A percentile compares a stretch with the other conserved stretches of the same genome.
phyloP scores from a whole-genome alignment of 1,140 invertebrate species.

The Triops longicaudatus region DNA sequence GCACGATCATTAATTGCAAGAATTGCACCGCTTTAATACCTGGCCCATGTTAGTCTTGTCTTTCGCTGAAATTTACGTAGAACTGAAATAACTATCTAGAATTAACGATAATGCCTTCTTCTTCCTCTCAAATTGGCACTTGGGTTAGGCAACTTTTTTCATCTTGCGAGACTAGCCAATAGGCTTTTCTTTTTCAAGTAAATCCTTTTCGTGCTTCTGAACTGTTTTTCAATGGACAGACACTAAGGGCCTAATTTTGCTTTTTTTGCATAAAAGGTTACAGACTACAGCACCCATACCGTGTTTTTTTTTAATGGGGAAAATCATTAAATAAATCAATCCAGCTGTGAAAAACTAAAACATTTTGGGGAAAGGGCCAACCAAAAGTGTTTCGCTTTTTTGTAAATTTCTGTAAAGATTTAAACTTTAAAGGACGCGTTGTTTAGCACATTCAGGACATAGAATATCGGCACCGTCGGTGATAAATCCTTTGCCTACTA shows the following conservation, averaged over 20 bases:
- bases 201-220: background rate
- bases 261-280: no score
- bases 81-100: background rate
- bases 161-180: background rate
- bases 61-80: background rate
- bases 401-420: background rate
- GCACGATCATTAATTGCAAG: background rate
- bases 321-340: slow-evolving; percentile 1
- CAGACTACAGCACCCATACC: background rate
- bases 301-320: background rate
- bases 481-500: slow-evolving; percentile 98
- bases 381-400: background rate
- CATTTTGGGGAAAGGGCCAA: background rate
- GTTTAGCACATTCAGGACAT: slow-evolving; percentile 97
- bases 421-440: slow-evolving; percentile 71
- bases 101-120: background rate
- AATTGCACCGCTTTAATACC: background rate
- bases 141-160: background rate
- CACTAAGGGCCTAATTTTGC: no score
- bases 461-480: slow-evolving; percentile 94
- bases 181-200: background rate
- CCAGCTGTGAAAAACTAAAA: background rate
- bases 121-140: background rate
- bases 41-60: background rate
- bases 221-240: background rate